Evolutionary conservation across 2,888 invertebrate species (phyloP).

Genomic region (Sesia apiformis): DNA sequence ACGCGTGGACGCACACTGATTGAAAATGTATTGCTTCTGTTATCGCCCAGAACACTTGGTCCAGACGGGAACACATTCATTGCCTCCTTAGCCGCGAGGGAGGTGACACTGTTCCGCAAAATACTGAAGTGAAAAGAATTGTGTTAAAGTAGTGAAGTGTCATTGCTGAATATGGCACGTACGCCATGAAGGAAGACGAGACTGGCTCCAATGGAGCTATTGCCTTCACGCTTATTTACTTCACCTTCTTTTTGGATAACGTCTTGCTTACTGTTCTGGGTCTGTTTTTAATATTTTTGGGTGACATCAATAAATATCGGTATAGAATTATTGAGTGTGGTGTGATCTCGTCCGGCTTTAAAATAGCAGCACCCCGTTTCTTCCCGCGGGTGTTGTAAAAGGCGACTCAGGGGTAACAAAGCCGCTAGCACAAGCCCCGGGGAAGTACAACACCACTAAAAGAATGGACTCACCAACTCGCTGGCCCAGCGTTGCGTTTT

Average conservation of each 20-base stretch:
- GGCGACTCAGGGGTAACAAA: no score
- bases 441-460: no score
- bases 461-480: no score
- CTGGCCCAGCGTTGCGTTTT: no score
- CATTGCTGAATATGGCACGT: background rate
- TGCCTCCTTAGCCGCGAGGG: background rate
- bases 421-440: no score
- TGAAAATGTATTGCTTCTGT: constrained; percentile 33
- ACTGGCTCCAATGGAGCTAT: constrained; percentile 13
- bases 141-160: background rate
- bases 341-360: no score
- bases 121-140: no score
- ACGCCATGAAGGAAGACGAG: constrained; percentile 8
- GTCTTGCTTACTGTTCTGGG: constrained; percentile 91
- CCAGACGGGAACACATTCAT: background rate
- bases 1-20: constrained; percentile 43
- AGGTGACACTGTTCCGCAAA: background rate
- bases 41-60: constrained; percentile 25
- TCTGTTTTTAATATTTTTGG: constrained; percentile 54
- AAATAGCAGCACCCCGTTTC: no score
- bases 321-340: no score
- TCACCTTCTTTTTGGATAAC: constrained; percentile 88
- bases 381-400: no score
- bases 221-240: constrained; percentile 73
- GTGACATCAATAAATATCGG: no score